Evolutionary conservation across 2,113 vertebrate species (phyloP).

Genomic region (Daboia siamensis): DNA sequence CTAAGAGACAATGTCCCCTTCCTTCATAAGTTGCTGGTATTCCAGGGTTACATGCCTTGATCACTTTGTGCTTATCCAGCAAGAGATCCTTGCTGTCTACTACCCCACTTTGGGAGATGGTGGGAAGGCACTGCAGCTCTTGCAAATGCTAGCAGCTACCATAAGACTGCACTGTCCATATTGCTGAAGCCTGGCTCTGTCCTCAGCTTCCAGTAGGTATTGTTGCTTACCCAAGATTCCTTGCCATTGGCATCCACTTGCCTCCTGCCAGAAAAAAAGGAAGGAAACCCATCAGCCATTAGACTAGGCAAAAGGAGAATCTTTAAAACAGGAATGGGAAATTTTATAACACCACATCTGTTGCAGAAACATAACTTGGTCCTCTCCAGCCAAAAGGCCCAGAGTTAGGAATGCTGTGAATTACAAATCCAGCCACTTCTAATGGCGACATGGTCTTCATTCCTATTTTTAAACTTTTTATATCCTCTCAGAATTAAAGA

Average conservation of each 20-base stretch:
- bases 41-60: conserved; percentile 5
- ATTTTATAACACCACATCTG: background rate
- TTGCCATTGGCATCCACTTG: conserved; percentile 71
- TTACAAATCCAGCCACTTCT: background rate
- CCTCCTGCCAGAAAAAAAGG: conserved; percentile 60
- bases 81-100: background rate
- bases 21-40: conserved; percentile 8
- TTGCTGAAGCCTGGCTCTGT: conserved; percentile 79
- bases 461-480: background rate
- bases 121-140: conserved; percentile 28
- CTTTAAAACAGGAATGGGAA: background rate
- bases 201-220: conserved; percentile 86
- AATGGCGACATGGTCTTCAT: background rate
- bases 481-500: background rate
- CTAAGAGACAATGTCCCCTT: background rate
- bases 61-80: conserved; percentile 8
- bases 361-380: background rate
- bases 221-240: conserved; percentile 85
- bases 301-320: background rate
- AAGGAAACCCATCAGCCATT: background rate
- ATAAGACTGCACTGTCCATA: conserved; percentile 81
- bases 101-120: conserved; percentile 8
- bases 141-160: conserved; percentile 67
- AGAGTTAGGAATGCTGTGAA: background rate
- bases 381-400: background rate